A percentile compares a stretch with the other conserved stretches of the same genome.
phyloP scores from a whole-genome alignment of 1,140 invertebrate genomes.

The Lucilia cuprina region DNA sequence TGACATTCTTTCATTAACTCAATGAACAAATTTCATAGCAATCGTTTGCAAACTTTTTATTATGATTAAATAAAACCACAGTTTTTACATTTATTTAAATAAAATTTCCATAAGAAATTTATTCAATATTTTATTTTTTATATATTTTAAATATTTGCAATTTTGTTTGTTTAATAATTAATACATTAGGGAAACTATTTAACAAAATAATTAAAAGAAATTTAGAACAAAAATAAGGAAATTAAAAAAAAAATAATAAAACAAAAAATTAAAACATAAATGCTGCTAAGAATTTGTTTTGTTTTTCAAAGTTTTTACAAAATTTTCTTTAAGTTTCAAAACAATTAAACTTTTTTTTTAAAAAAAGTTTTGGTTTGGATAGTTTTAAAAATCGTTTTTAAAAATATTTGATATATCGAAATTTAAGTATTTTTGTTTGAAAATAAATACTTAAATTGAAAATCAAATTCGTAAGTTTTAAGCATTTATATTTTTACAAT shows the following conservation, averaged over 20 bases:
- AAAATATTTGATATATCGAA: background rate
- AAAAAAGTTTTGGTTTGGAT: too few relatives aligned
- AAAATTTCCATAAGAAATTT: constrained; percentile 35
- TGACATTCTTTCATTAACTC: too few relatives aligned
- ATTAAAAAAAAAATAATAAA: too few relatives aligned
- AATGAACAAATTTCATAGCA: too few relatives aligned
- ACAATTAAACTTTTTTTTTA: background rate
- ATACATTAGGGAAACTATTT: constrained; percentile 12
- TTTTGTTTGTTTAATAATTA: background rate
- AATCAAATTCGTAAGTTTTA: constrained; percentile 8
- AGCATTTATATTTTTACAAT: constrained; percentile 29
- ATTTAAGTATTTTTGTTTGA: background rate
- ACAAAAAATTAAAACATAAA: too few relatives aligned
- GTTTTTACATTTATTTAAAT: constrained; percentile 30
- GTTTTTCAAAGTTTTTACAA: too few relatives aligned
- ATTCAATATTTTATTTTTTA: constrained; percentile 31
- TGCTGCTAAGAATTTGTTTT: too few relatives aligned
- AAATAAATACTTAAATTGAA: constrained; percentile 5
- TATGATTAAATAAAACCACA: background rate
- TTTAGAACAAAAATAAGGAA: too few relatives aligned
- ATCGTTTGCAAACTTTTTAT: too few relatives aligned
- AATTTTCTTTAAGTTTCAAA: too few relatives aligned
- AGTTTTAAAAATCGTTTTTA: background rate
- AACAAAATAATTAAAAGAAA: too few relatives aligned
- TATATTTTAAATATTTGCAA: background rate